Conservation (phyloP, 2,888 invertebrate species). For the Pimpla rufipes region DNA sequence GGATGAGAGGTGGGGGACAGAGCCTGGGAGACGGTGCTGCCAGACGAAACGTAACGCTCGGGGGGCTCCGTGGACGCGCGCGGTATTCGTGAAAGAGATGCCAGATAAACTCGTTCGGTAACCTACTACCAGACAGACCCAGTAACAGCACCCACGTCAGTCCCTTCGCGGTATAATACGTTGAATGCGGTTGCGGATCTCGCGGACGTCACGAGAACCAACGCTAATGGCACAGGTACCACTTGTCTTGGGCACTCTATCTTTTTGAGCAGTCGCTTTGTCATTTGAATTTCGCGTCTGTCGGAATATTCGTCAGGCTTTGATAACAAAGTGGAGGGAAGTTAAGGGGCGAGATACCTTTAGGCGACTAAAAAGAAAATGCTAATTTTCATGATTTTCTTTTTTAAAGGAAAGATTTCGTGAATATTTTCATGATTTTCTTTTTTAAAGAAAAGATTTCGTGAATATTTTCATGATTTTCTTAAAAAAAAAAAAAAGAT, state of each 20-base stretch:
- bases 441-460: too few relatives aligned
- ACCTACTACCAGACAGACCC: conserved; percentile 51
- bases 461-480: too few relatives aligned
- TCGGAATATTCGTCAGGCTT: not conserved
- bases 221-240: conserved; percentile 9
- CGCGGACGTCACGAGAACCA: conserved; percentile 6
- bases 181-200: not conserved
- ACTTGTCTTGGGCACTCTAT: not conserved
- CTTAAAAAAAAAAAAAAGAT: too few relatives aligned
- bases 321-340: too few relatives aligned
- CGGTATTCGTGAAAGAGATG: conserved; percentile 60
- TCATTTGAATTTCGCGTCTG: not conserved
- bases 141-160: conserved; percentile 37
- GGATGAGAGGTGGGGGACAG: conserved; percentile 13
- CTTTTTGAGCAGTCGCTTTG: not conserved
- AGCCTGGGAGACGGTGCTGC: not conserved
- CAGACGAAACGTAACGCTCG: conserved; percentile 48
- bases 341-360: too few relatives aligned
- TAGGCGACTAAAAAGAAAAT: too few relatives aligned
- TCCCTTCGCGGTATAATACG: conserved; percentile 33
- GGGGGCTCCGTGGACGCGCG: conserved; percentile 16
- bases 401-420: too few relatives aligned
- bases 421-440: too few relatives aligned
- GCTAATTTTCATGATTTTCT: too few relatives aligned
- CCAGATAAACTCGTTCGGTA: conserved; percentile 65